Base-by-base conservation (phyloP, 2,797 vertebrate species). In the Chelonia mydas region DNA sequence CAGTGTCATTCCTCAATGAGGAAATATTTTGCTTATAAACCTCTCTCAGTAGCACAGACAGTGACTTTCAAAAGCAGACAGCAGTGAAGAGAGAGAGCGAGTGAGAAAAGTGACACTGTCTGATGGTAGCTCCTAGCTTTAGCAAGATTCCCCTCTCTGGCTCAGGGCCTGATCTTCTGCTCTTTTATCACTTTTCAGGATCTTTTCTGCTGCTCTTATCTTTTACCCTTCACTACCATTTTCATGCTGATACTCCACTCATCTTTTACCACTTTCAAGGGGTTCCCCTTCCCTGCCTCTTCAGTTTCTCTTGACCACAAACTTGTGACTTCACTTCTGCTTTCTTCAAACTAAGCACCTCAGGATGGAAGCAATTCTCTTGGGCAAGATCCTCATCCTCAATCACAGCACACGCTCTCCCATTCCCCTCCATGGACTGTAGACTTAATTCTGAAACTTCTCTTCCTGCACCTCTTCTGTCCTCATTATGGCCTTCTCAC, bases 11-110 rank as follows among this genome's bases (percentile, higher is more conserved):
- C 21, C 8, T 13, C 3, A 0, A 10, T 31, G 31, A 21, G 7
- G 4, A 3, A 0, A 1, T 16, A 1, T 5, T n/a, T 37, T 37
- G 68, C 2, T 1, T 0, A 4, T 0, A 37, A 0, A 0, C 2
- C 12, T 23, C 51, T 4, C 8, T 33, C 0, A 0, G 25, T 0
- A 25, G 45, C 19, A 0, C 0, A 2, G 90, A 31, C 28, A 37
- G 65, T 23, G 68, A 72, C n/a, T 41, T 72, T 72, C 2, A 2
- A 0, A 2, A 15, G 12, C 37, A 0, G 37, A 17, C 76, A 54
- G 28, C 79, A 55, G 41, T 11, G 1, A 65, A 21, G 3, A 17
- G 37, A 17, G 37, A 15, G 21, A 0, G 3, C 5, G 7, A 41
- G 1, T 0, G 3, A 33, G n/a, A 68, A 37, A 68, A 68, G 65